Base-by-base conservation (phyloP, 2,797 vertebrate genomes). In the Protonibea diacanthus region DNA sequence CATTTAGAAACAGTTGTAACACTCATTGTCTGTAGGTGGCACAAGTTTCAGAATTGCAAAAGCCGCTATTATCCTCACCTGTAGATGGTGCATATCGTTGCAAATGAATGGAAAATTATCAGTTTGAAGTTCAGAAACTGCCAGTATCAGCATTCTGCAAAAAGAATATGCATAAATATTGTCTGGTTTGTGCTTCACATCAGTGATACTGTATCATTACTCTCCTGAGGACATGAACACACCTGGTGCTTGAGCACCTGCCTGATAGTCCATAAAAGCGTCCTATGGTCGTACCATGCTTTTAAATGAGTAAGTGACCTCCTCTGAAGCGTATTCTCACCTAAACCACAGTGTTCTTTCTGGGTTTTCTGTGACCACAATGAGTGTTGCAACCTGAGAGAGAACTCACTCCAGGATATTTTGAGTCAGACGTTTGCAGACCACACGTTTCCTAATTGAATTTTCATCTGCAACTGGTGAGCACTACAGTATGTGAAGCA, bases 341-440 rank as follows among this genome's bases (percentile, higher is more conserved):
- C 57, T 77, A 77, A 80, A 83, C 87, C 76, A 76, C 84, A 74
- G 55, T 77, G 55, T 60, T 77, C 63, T 71, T 61, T 78, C 65
- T 40, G 59, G 74, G 40, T 51, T 80, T 76, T 44, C 49, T 81
- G 51, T 52, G 71, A 74, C 82, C 82, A 55, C 73, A 71, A 68
- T 21, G 58, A 77, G 71, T 71, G 53, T 75, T 80, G 80, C 74
- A 83, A 82, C 57, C 61, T 61, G 68, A 80, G 44, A 40, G 57
- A 71, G 68, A 81, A 60, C 40, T 69, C 61, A 47, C 23, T 74
- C 55, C 33, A 58, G 47, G 76, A 60, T 85, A 71, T 76, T 82
- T 82, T 56, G 33, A 76, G 57, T 80, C 69, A 81, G 69, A 67
- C 12, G 6, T 69, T 62, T 65, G 55, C 44, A 67, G 33, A 78